These are phyloP conservation scores for Rafetus swinhoei DNA, from an alignment of 2,113 vertebrate genomes.

Conservation along the genomic window DNA sequence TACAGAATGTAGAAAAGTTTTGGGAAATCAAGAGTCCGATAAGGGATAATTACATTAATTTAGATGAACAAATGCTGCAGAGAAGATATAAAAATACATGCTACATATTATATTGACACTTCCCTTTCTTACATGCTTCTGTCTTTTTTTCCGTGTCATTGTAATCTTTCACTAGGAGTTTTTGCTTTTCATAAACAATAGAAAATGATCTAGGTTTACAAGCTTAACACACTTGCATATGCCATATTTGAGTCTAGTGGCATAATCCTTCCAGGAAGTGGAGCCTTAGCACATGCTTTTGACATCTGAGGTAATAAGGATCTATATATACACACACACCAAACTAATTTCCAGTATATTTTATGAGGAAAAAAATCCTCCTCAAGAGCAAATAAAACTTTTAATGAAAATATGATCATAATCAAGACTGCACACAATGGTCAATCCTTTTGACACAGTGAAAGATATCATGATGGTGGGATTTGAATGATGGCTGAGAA, in stretches of 20 bases:
- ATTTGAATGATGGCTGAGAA: conserved; percentile 8
- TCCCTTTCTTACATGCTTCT: too few species aligned
- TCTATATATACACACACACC: not conserved
- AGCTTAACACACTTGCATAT: not conserved
- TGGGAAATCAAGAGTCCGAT: not conserved
- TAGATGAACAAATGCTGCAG: not conserved
- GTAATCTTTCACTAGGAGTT: too few species aligned
- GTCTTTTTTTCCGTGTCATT: not conserved
- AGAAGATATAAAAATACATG: not conserved
- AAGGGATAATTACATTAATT: not conserved
- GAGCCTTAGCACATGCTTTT: not conserved
- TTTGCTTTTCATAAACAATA: not conserved
- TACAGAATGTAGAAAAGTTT: not conserved
- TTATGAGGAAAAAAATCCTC: not conserved
- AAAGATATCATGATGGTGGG: not conserved
- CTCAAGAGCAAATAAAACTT: not conserved
- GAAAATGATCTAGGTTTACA: not conserved
- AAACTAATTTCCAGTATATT: not conserved
- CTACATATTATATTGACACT: not conserved
- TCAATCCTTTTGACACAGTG: not conserved
- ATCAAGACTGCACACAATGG: not conserved
- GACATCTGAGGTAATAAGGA: not conserved
- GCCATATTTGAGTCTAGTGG: not conserved
- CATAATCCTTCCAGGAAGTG: not conserved
- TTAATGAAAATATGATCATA: not conserved